Evolutionary conservation across 2,888 invertebrate species (phyloP), one percentile per base, ranked within the genome.

Genomic region (Acleris literana): DNA sequence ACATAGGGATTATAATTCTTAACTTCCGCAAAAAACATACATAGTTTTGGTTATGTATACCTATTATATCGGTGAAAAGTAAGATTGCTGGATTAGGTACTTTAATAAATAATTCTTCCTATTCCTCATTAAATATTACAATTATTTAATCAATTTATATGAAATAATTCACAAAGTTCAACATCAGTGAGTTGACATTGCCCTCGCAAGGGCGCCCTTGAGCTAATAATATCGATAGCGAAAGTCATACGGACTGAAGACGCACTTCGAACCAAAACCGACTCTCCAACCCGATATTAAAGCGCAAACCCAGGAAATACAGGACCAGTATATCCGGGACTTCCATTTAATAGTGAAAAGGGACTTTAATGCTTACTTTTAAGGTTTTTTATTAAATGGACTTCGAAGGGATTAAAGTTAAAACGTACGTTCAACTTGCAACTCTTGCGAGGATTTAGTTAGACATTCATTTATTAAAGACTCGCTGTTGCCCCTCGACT

Each of bases 171-270:
- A 49, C 20, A 62, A 55, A 39, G 39, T 39, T 39, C 3, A 39
- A 3, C 39, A 33, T 29, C 33, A 39, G 33, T 11, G 46, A 62
- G n/a, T 22, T 53, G 17, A 33, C 53, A 17, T 18, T 33, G 25
- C 43, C 59, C 54, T 54, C 25, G 54, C 48, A 49, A 64, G 25
- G 48, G 55, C 22, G 64, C 46, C 64, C 59, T 64, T 54, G 64
- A 64, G 54, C 39, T 64, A 54, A 64, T 63, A 55, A 61, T 62
- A 63, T 53, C 56, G 59, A 59, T 59, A 64, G 49, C 33, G 46
- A 64, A 53, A 64, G 59, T 59, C 13, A 13, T 49, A 52, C 39
- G 39, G 25, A 62, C 46, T 18, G 13, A 25, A 48, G 29, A 49
- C 54, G 18, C 18, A 48, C 3, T 33, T 3, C 49, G 49, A 51